phyloP scores from a whole-genome alignment of 2,113 vertebrate genomes.

The Myotis yumanensis region DNA sequence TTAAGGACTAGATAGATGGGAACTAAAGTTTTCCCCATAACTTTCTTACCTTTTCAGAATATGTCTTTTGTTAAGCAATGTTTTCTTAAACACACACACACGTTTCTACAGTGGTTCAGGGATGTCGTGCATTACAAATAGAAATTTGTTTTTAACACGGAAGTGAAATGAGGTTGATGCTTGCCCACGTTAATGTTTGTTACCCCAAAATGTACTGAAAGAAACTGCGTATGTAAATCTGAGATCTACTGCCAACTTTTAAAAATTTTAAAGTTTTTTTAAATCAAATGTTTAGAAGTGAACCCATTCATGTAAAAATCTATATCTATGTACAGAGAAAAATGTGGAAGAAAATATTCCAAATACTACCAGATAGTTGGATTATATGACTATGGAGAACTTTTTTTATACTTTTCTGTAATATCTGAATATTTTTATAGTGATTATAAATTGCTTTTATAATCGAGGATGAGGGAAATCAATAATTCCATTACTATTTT shows the following conservation, averaged over 20 bases:
- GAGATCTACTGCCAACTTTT: not conserved
- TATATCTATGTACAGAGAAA: not conserved
- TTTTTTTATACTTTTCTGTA: not conserved
- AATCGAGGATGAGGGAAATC: accelerated
- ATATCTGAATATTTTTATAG: conserved; percentile 4
- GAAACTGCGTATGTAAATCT: conserved; percentile 10
- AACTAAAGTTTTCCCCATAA: not conserved
- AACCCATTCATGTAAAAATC: not conserved
- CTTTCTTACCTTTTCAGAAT: not conserved
- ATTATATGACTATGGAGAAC: not conserved
- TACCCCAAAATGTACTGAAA: not conserved
- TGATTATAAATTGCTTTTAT: conserved; percentile 25
- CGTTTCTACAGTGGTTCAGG: not conserved
- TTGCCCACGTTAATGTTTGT: conserved; percentile 6
- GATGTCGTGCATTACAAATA: not conserved
- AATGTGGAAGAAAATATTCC: not conserved
- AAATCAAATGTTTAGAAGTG: not conserved
- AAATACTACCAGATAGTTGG: not conserved
- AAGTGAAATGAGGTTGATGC: conserved; percentile 64
- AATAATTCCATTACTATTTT: not conserved
- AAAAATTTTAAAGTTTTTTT: not conserved
- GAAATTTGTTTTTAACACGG: conserved; percentile 29
- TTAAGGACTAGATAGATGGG: not conserved
- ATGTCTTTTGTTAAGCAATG: not conserved
- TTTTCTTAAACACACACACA: not conserved